A percentile compares a stretch with the other conserved stretches of the same genome.
Evolutionary conservation across 2,113 vertebrate species (phyloP).

Genomic region (Gila orcuttii): DNA sequence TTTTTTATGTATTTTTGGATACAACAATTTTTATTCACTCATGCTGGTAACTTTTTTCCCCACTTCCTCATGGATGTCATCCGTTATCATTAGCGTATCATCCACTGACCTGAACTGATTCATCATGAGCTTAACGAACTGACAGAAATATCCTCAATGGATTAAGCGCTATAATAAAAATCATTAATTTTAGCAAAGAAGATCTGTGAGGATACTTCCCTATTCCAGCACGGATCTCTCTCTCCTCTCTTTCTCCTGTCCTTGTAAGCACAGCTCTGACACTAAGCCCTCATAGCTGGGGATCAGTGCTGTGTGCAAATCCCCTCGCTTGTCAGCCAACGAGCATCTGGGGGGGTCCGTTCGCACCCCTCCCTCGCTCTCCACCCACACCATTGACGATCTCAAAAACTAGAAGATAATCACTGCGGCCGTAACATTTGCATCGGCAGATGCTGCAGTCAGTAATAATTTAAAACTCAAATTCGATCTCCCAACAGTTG

Average conservation of each 20-base stretch:
- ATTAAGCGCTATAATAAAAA: slow-evolving; percentile 40
- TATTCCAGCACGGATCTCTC: slow-evolving; percentile 2
- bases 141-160: background rate
- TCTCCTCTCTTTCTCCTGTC: slow-evolving; percentile 24
- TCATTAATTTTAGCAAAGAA: slow-evolving; percentile 39
- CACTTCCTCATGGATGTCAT: background rate
- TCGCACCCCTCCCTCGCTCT: background rate
- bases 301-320: slow-evolving; percentile 44
- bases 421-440: slow-evolving; percentile 44
- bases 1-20: background rate
- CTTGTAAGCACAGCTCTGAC: slow-evolving; percentile 38
- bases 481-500: slow-evolving; percentile 41
- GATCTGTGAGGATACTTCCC: slow-evolving; percentile 27
- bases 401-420: slow-evolving; percentile 41
- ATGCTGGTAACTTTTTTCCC: background rate
- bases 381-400: slow-evolving; percentile 15
- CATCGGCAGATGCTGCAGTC: slow-evolving; percentile 52
- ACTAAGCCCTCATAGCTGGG: slow-evolving; percentile 35
- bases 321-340: slow-evolving; percentile 31
- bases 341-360: background rate
- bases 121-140: slow-evolving; percentile 18
- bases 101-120: slow-evolving; percentile 12
- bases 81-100: background rate
- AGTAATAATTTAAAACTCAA: slow-evolving; percentile 53
- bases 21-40: background rate